Evolutionary conservation across 35 echinoderm and acorn worm species (phyloP), one percentile per base, ranked within the genome.

Genomic region (Ophiothrix spiculata): DNA sequence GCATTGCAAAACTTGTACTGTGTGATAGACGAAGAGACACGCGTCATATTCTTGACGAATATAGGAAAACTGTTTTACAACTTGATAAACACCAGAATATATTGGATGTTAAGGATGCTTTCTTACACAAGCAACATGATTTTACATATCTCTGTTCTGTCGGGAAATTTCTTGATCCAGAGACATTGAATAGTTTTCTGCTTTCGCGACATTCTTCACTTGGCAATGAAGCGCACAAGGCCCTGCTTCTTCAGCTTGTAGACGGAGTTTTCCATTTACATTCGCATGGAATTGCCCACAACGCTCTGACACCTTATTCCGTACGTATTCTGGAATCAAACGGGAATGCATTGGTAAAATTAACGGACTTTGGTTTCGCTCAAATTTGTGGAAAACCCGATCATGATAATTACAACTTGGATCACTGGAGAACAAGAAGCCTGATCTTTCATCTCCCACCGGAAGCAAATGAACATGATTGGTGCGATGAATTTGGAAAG

Each of bases 331-430:
- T 88, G 0, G 83, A 90, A 56, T 74, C 45, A 2, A 89, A 86
- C 1, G 92, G 92, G 3, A 80, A 89, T 64, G 91, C 88, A 0
- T 69, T 93, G 25, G 76, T 87, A 1, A 99, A 99, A 75, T 77
- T 99, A n/a, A 88, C 88, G 41, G 92, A 99, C 73, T 99, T 91
- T 40, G 96, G 96, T 33, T 84, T 99, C 12, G 78, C 85, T 31
- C 91, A 93, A 85, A 85, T 91, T 3, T 95, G 93, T 36, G 89
- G 89, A 21, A 29, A 85, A 69, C 84, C 93, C 35, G 79, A 82
- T 31, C 80, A 88, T 69, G 89, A 95, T 17, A 84, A 88, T 17
- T 95, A 95, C 37, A 35, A 84, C 4, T 77, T 87, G 4, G 93
- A 95, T 60, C 85, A 81, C 0, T 75, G 86, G 16, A 85, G 90